Evolutionary conservation across 2,888 invertebrate species (phyloP), one percentile per base, ranked within the genome.

Genomic region (Apotomis capreana): DNA sequence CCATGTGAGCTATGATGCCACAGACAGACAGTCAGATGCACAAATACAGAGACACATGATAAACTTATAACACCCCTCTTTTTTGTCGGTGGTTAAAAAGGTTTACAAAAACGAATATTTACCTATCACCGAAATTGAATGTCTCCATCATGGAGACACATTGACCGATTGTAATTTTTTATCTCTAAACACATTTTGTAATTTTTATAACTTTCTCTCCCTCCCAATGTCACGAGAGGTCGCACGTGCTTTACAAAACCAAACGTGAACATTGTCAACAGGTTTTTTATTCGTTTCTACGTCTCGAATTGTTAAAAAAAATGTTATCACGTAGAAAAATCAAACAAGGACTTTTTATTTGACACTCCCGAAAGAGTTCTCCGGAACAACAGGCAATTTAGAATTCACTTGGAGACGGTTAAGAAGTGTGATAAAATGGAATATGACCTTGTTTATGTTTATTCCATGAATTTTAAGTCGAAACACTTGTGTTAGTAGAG

Each of bases 151-250:
- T 64, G 5, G 54, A 8, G 10, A 26, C 37, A 40, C 10, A 49
- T 51, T 49, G 61, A 51, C 46, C 9, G 8, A 54, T 54, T 54
- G 44, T 40, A n/a, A 44, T 55, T 65, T 65, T 65, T 65, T 65
- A 65, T 65, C 65, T 36, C 36, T 65, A 13, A 65, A 57, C 55
- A 64, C 44, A 59, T 44, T 58, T 58, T 12, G 10, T 40, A 46
- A 44, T 65, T 65, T 65, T 57, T 57, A 65, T 57, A n/a, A 65
- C 65, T 65, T 65, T 65, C 55, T 44, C 64, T 26, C 26, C 2
- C 55, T 40, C 55, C n/a, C 8, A 37, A 54, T 55, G 54, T 55
- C 65, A 65, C 65, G 65, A 46, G 26, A 44, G 64, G 65, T 57
- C 65, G 65, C 46, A 57, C 65, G 65, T 65, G 65, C 44, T 10